Percentiles rank a stretch among this genome's conserved stretches.
Conservation (phyloP, 1,140 invertebrate species). For the Steinernema khuongi region DNA sequence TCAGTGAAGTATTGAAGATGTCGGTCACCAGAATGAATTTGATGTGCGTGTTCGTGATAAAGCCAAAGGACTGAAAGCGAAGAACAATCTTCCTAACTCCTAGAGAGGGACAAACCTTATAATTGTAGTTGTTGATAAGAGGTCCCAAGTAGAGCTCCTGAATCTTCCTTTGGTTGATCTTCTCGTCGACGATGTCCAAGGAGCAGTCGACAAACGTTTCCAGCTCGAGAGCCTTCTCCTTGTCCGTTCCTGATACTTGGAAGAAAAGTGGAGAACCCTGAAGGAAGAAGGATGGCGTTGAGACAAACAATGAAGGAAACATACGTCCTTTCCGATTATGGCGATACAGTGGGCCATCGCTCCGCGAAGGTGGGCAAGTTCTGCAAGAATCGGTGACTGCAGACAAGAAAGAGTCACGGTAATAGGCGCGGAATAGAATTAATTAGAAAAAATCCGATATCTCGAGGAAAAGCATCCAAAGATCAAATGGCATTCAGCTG, state of each 20-base stretch:
- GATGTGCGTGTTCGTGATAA: constrained; percentile 51
- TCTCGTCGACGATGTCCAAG: constrained; percentile 39
- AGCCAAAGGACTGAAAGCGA: constrained; percentile 53
- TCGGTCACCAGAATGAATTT: constrained; percentile 53
- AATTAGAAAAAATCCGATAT: too few relatives aligned
- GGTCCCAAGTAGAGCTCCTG: constrained; percentile 43
- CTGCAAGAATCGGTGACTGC: too few relatives aligned
- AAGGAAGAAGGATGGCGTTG: constrained; percentile 20
- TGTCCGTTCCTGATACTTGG: constrained; percentile 28
- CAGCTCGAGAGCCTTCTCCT: constrained; percentile 29
- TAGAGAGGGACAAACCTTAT: constrained; percentile 23
- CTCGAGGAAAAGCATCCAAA: too few relatives aligned
- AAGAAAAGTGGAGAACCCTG: constrained; percentile 31
- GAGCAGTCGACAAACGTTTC: constrained; percentile 47
- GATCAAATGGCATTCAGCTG: too few relatives aligned
- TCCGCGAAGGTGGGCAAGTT: background rate
- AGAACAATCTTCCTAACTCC: background rate
- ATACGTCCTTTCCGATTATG: constrained; percentile 40
- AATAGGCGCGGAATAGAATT: too few relatives aligned
- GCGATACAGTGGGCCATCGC: constrained; percentile 39
- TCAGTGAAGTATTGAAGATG: constrained; percentile 37
- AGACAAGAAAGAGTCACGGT: too few relatives aligned
- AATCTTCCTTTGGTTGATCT: constrained; percentile 35
- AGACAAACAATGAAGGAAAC: constrained; percentile 14
- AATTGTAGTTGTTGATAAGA: constrained; percentile 39